Evolutionary conservation across 2,113 vertebrate species (phyloP), one percentile per base, ranked within the genome.

Genomic region (Burhinus bistriatus): DNA sequence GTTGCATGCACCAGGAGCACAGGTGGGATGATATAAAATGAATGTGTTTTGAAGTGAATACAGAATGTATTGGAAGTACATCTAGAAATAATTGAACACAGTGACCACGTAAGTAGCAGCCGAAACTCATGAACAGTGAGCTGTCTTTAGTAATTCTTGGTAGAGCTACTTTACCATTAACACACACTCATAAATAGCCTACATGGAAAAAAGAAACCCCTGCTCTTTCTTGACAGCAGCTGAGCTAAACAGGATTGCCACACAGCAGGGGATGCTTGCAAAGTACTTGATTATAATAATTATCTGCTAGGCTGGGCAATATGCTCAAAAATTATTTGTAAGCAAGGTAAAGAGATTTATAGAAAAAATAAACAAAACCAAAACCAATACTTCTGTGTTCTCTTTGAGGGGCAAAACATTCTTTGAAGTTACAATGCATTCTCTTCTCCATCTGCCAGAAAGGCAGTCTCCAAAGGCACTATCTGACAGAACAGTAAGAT

Each of bases 111-210:
- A 64, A 77, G 65, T 34, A 64, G 52, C 65, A 90, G 54, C 49
- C 15, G 6, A 88, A 89, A 40, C 51, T 83, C 68, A 27, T 5
- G 68, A 96, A 90, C 86, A 95, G 49, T 30, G 20, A 89, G 15
- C 27, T 40, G 68, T 77, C 83, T 73, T 65, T 65, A 84, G 91
- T 91, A 92, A 93, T 44, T 95, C 86, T 87, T 69, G 58, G 87
- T 76, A 89, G 83, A 97, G 66, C 61, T 95, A 95, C 92, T 90
- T 96, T 45, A 76, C 62, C 42, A 89, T 79, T 93, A 92, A 77
- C 15, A 83, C 59, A 92, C 91, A 90, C 84, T 81, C 86, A 71
- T 84, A 90, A 94, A 84, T 6, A 92, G 62, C n/a, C 52, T 17
- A 45, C 6, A 32, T 11, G 1, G 6, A 85, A 87, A 87, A 87